Evolutionary conservation across 2,888 invertebrate species (phyloP).

Genomic region (Lottia gigantea): DNA sequence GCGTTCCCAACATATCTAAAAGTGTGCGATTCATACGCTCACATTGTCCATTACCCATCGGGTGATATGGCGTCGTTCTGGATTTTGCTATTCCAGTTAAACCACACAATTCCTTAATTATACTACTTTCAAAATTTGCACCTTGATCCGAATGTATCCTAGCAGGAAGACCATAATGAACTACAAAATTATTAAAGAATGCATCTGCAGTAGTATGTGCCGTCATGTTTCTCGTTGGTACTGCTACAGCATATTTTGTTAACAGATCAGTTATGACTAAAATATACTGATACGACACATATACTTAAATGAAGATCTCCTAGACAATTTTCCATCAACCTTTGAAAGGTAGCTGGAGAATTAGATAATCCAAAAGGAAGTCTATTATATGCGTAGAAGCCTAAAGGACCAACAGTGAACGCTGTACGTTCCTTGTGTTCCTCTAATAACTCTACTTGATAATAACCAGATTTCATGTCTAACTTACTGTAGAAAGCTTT

Average conservation of each 20-base stretch:
- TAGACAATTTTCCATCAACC: neutral
- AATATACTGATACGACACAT: conserved; percentile 11
- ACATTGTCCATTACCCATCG: neutral
- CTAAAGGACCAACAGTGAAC: neutral
- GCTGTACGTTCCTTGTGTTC: neutral
- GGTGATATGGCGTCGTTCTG: neutral
- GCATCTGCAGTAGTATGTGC: neutral
- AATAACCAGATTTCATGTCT: conserved; percentile 2
- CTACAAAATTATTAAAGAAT: neutral
- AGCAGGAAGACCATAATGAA: neutral
- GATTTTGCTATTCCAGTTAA: neutral
- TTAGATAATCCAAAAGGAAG: neutral
- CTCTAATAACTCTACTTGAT: neutral
- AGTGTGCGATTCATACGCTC: conserved; percentile 2
- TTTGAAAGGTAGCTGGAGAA: neutral
- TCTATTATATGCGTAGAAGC: neutral
- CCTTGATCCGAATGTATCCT: neutral
- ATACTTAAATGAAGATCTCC: conserved; percentile 2
- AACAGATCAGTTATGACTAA: conserved; percentile 26
- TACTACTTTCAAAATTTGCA: neutral
- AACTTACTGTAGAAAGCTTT: neutral
- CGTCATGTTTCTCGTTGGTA: conserved; percentile 28
- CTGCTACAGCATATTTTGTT: conserved; percentile 24
- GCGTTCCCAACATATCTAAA: neutral
- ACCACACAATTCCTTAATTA: neutral